phyloP scores from a whole-genome alignment of 2,113 vertebrate species.

The Phrynosoma blainvillii region DNA sequence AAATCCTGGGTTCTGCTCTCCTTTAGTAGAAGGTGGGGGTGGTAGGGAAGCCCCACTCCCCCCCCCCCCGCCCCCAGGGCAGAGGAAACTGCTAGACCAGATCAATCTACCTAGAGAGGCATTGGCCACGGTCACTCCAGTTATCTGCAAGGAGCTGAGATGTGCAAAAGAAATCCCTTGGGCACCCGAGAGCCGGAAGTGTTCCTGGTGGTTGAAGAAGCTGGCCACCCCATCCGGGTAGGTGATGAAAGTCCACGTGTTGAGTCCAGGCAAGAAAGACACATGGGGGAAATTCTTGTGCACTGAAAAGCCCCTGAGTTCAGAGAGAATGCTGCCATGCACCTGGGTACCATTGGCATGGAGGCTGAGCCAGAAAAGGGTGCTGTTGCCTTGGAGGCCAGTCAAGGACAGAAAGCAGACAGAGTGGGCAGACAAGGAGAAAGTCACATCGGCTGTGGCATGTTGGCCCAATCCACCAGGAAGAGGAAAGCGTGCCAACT shows the following conservation, averaged over 20 bases:
- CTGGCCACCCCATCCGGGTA: neutral
- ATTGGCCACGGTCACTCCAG: neutral
- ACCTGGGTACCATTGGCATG: neutral
- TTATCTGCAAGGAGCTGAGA: conserved; percentile 18
- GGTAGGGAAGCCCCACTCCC: no score
- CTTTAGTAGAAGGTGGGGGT: no score
- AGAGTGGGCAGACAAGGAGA: neutral
- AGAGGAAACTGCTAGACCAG: neutral
- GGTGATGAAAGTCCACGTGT: conserved; percentile 29
- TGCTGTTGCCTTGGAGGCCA: no score
- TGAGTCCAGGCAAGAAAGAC: neutral
- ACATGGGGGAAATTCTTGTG: neutral
- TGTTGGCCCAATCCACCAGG: neutral
- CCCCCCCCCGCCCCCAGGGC: neutral
- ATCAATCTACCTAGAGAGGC: conserved; percentile 19
- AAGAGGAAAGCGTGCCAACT: conserved; percentile 13
- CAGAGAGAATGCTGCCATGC: neutral
- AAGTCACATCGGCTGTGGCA: conserved; percentile 12
- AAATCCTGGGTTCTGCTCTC: no score
- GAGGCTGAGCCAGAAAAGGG: neutral
- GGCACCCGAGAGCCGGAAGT: conserved; percentile 8
- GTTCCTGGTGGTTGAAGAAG: conserved; percentile 38
- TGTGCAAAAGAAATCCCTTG: neutral
- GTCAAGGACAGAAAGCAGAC: conserved; percentile 11
- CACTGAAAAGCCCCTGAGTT: neutral